These are phyloP conservation scores for Linhomoeus sp. DNA, from an alignment of 2,888 invertebrate species.

Conservation along the genomic window DNA sequence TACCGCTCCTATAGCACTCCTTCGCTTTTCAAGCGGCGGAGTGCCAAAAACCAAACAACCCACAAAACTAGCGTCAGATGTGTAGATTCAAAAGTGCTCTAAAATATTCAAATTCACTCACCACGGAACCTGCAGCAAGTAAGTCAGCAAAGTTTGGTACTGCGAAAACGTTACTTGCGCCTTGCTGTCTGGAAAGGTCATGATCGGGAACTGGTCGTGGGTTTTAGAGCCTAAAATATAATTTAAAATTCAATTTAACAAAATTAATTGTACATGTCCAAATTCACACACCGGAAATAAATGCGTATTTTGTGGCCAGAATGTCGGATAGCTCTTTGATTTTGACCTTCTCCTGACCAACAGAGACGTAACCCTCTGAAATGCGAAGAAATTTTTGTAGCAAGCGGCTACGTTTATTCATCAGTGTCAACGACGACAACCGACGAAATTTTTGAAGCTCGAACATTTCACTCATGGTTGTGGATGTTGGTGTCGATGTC, in stretches of 20 bases:
- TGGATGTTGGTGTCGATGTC: too few relatives aligned
- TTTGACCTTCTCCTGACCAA: slow-evolving; percentile 18
- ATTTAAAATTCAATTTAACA: background rate
- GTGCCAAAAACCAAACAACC: too few relatives aligned
- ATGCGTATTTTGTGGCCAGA: slow-evolving; percentile 18
- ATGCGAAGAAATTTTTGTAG: too few relatives aligned
- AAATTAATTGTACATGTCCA: background rate
- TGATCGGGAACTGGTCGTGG: slow-evolving; percentile 71
- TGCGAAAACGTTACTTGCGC: slow-evolving; percentile 65
- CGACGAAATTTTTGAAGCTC: too few relatives aligned
- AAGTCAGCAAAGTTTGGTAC: slow-evolving; percentile 71
- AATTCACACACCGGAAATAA: slow-evolving; percentile 18
- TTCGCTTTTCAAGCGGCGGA: too few relatives aligned
- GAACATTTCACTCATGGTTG: too few relatives aligned
- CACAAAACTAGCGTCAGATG: too few relatives aligned
- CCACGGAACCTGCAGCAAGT: slow-evolving; percentile 87
- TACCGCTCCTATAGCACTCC: too few relatives aligned
- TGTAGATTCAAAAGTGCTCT: slow-evolving; percentile 3
- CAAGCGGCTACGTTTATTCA: too few relatives aligned
- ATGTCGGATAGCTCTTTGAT: slow-evolving; percentile 24
- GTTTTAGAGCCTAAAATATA: slow-evolving; percentile 54
- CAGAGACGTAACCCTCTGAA: slow-evolving; percentile 21
- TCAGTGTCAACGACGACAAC: too few relatives aligned
- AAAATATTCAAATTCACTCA: slow-evolving; percentile 40
- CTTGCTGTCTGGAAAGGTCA: slow-evolving; percentile 73